These are phyloP conservation scores for Andrena hattorfiana DNA, from an alignment of 2,888 invertebrate genomes.

Conservation along the genomic window DNA sequence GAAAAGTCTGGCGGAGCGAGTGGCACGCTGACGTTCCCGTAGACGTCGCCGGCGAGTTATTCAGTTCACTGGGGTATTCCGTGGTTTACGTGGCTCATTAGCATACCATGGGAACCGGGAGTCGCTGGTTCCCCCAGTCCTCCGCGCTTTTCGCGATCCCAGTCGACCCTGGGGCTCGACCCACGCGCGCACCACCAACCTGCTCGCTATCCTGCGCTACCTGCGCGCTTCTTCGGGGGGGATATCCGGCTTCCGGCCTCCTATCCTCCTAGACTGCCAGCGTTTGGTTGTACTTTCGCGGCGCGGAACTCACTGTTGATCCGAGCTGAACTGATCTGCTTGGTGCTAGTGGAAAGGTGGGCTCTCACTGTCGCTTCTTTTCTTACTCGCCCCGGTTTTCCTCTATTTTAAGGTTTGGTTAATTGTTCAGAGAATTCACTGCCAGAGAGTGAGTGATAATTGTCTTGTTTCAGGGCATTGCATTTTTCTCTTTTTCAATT, in stretches of 20 bases:
- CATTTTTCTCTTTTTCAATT: too few species aligned
- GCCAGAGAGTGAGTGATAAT: too few species aligned
- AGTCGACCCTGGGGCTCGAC: slow-evolving; percentile 18
- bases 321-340: slow-evolving; percentile 2
- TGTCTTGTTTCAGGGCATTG: too few species aligned
- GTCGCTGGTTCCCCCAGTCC: slow-evolving; percentile 47
- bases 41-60: slow-evolving; percentile 57
- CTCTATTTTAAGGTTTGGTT: too few species aligned
- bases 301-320: slow-evolving; percentile 2
- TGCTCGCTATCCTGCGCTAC: slow-evolving; percentile 8
- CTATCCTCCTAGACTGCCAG: slow-evolving; percentile 13
- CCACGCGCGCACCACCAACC: slow-evolving; percentile 27
- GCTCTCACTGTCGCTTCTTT: too few species aligned
- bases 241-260: slow-evolving; percentile 13
- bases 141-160: slow-evolving; percentile 41
- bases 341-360: neutral
- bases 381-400: too few species aligned
- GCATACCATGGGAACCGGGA: slow-evolving; percentile 72
- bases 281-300: slow-evolving; percentile 33
- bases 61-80: slow-evolving; percentile 66
- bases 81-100: slow-evolving; percentile 72
- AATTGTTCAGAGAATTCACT: too few species aligned
- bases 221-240: neutral
- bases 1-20: neutral
- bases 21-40: neutral